Base-by-base conservation (phyloP, 2,113 vertebrate genomes). In the Sapayoa aenigma region DNA sequence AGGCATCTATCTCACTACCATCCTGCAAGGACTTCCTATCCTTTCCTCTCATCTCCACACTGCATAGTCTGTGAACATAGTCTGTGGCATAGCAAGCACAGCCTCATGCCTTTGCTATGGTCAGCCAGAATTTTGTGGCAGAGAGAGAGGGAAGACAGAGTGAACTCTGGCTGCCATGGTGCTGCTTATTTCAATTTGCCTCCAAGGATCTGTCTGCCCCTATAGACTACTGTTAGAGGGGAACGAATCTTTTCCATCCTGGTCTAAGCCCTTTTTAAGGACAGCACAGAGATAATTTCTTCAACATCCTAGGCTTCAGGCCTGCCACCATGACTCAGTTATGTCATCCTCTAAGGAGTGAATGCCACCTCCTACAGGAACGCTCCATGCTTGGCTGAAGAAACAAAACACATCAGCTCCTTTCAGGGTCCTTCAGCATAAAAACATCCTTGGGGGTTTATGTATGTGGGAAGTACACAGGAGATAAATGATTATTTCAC, bases 1-100 rank as follows among this genome's bases (percentile, higher is more conserved):
- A 67, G 37, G 5, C 4, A 0, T 50, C 3, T 41, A 1, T 21
- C 28, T 30, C 74, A 12, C 10, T 12, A 8, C 7, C 31, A 31
- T 12, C 28, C 59, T 31, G 24, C 22, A 16, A 46, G 59, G 49
- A 44, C 12, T 35, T 77, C 35, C 18, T 11, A 35, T 1, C 4
- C 21, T 37, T 17, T 8, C 6, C 21, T 28, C 31, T 67, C 13
- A 12, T 30, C 8, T 62, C 75, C 58, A 8, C 30, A 1, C 28
- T 33, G 79, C 53, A 7, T 15, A 27, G 50, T 42, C 41, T 71
- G 71, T 9, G 41, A 41, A 12, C 9, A 3, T 16, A 8, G 56
- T 46, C 58, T 22, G 53, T 47, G 55, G 78, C 35, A 11, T 14
- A 53, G 50, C 50, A 19, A 13, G 19, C 0, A 1, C 77, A 65